phyloP scores from a whole-genome alignment of 2,888 invertebrate species.

The Chaitophorus viminalis region DNA sequence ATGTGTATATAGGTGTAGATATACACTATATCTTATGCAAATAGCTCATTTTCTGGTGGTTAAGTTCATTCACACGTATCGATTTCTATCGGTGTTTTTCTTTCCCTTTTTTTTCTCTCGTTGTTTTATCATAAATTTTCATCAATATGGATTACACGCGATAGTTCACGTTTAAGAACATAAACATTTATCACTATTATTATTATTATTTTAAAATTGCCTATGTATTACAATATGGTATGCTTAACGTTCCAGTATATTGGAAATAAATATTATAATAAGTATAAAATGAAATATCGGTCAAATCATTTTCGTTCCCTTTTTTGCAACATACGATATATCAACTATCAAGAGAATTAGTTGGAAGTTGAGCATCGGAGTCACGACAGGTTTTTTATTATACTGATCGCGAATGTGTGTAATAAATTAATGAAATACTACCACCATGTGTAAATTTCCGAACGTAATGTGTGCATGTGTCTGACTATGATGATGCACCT shows the following conservation, averaged over 20 bases:
- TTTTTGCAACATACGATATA: background rate
- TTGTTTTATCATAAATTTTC: background rate
- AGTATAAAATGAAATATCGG: background rate
- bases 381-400: background rate
- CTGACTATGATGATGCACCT: background rate
- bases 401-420: no score
- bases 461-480: no score
- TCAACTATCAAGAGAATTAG: background rate
- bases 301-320: background rate
- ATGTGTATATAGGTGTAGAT: background rate
- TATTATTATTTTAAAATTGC: background rate
- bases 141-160: background rate
- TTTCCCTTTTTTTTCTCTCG: background rate
- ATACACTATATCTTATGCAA: no score
- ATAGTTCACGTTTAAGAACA: background rate
- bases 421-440: no score
- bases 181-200: background rate
- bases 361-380: background rate
- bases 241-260: background rate
- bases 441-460: no score
- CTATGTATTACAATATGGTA: no score
- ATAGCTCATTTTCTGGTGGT: constrained; percentile 7
- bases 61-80: background rate
- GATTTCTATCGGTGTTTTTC: background rate
- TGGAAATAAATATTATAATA: background rate